Conservation (phyloP, 2,797 vertebrate species). For the Holocentrus rufus region DNA sequence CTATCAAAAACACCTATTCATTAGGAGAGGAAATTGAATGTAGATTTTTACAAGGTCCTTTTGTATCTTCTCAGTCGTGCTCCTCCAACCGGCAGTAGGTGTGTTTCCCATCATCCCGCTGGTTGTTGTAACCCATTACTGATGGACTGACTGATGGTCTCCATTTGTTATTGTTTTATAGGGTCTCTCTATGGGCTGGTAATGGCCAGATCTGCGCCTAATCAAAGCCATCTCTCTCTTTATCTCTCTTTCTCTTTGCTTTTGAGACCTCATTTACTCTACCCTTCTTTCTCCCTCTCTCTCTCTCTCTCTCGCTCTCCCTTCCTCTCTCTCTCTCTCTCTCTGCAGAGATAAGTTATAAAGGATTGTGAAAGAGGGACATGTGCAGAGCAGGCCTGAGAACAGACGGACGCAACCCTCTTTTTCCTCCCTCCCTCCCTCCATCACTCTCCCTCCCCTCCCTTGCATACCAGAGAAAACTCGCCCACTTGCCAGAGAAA, state of each 20-base stretch:
- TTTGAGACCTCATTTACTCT: neutral
- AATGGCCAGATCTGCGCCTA: conserved; percentile 56
- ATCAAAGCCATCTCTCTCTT: conserved; percentile 51
- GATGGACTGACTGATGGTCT: conserved; percentile 55
- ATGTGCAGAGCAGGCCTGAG: conserved; percentile 70
- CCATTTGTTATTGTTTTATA: conserved; percentile 68
- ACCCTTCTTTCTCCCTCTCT: conserved; percentile 10
- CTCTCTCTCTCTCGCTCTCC: neutral
- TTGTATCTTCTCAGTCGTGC: conserved; percentile 35
- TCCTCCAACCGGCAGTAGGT: conserved; percentile 16
- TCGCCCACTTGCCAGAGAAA: conserved; percentile 58
- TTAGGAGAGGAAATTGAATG: conserved; percentile 43
- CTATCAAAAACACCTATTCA: conserved; percentile 46
- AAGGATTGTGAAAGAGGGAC: conserved; percentile 67
- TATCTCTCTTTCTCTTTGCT: neutral
- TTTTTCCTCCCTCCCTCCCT: conserved; percentile 12
- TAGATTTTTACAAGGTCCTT: conserved; percentile 35
- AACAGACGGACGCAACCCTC: conserved; percentile 27
- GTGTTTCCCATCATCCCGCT: conserved; percentile 63
- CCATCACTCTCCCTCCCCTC: conserved; percentile 16
- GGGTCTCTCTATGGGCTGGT: conserved; percentile 47
- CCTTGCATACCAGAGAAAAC: conserved; percentile 66
- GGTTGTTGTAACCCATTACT: conserved; percentile 61
- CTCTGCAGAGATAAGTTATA: conserved; percentile 36
- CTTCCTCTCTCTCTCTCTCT: conserved; percentile 23